Conservation (phyloP, 2,888 invertebrate species). For the Nomada ferruginata region DNA sequence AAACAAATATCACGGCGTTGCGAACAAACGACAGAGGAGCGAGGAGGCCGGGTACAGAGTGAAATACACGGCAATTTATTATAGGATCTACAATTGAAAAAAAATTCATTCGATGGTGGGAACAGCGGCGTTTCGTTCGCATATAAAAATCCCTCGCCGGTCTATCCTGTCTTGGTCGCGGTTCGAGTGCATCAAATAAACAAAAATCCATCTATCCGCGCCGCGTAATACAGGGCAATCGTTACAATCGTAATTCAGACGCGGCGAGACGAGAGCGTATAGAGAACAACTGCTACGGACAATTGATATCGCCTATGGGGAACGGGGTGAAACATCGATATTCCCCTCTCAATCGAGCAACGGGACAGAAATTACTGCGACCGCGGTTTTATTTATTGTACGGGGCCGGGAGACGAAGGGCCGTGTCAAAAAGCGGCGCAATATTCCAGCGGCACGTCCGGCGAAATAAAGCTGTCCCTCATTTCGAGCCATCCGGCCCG, state of each 20-base stretch:
- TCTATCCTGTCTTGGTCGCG: conserved; percentile 20
- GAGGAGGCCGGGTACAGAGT: conserved; percentile 5
- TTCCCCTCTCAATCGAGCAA: conserved; percentile 48
- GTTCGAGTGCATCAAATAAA: conserved; percentile 20
- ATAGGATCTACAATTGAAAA: conserved; percentile 27
- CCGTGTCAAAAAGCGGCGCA: conserved; percentile 51
- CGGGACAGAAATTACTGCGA: conserved; percentile 62
- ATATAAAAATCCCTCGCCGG: conserved; percentile 18
- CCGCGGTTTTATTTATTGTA: conserved; percentile 75
- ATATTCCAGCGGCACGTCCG: conserved; percentile 19
- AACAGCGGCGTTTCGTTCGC: not conserved
- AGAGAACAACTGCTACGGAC: conserved; percentile 45
- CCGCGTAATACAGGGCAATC: conserved; percentile 41
- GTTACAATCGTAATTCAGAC: conserved; percentile 56
- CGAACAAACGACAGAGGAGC: not conserved
- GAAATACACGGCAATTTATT: conserved; percentile 35
- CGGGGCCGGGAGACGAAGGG: conserved; percentile 69
- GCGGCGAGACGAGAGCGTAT: conserved; percentile 12
- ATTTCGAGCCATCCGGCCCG: conserved; percentile 25
- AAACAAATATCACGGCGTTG: conserved; percentile 8
- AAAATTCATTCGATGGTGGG: conserved; percentile 11
- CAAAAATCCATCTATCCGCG: conserved; percentile 25
- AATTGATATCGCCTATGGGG: conserved; percentile 61
- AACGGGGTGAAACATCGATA: conserved; percentile 50
- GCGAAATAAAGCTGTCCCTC: conserved; percentile 64